Evolutionary conservation across 2,888 invertebrate species (phyloP), one percentile per base, ranked within the genome.

Genomic region (Branchipolynoe longqiensis): DNA sequence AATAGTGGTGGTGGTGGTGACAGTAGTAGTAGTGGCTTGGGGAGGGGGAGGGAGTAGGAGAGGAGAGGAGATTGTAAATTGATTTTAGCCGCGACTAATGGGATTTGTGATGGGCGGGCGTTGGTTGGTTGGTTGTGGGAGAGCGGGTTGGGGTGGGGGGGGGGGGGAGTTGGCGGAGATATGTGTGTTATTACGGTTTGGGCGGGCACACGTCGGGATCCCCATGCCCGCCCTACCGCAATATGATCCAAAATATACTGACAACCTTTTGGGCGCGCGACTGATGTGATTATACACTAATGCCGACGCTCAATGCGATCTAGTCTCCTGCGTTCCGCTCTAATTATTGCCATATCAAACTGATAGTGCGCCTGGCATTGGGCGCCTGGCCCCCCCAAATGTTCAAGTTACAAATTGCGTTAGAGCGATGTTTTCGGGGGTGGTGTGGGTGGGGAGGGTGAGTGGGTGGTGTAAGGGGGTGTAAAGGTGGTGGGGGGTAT

Each of bases 41-140:
- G n/a, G n/a, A n/a, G n/a, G n/a, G n/a, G n/a, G n/a, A n/a, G n/a
- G n/a, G n/a, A n/a, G n/a, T n/a, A n/a, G n/a, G n/a, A n/a, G 8
- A n/a, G 78, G 78, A 48, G 78, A 78, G 78, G 78, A 78, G 78
- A 78, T 78, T 78, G 78, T 78, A 78, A 78, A 78, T 78, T 78
- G 78, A 78, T 78, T 78, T 78, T 78, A 78, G 78, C 28, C 54
- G 28, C 78, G n/a, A n/a, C 78, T 78, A 78, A 78, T 78, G 78
- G 78, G 78, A 78, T 78, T 78, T 78, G 78, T 48, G 78, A 78
- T 25, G 54, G 78, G 28, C 2, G 18, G 31, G n/a, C n/a, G n/a
- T n/a, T n/a, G n/a, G n/a, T n/a, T n/a, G n/a, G n/a, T n/a, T n/a
- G n/a, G n/a, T n/a, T n/a, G n/a, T n/a, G n/a, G n/a, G n/a, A n/a